Conservation (phyloP, 2,113 vertebrate species). For the Cebidichthys violaceus region DNA sequence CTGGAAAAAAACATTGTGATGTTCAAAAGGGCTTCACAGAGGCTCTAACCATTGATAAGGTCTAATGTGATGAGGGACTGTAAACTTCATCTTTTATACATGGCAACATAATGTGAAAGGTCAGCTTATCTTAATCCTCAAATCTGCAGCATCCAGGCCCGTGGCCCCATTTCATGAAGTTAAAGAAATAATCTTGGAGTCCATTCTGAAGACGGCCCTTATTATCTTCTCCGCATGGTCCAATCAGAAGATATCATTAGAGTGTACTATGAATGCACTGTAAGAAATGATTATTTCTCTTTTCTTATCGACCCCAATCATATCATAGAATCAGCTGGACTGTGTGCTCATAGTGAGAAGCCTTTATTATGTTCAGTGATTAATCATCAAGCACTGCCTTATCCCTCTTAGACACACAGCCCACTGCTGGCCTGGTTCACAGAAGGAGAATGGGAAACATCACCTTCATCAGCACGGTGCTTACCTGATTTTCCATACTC, state of each 20-base stretch:
- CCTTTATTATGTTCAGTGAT: conserved; percentile 80
- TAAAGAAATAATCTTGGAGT: conserved; percentile 81
- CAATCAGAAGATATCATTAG: conserved; percentile 82
- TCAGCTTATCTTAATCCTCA: conserved; percentile 85
- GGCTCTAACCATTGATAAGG: conserved; percentile 80
- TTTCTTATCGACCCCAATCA: conserved; percentile 78
- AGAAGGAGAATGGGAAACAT: conserved; percentile 51
- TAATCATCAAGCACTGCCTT: conserved; percentile 74
- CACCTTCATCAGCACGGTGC: conserved; percentile 59
- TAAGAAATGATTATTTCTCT: conserved; percentile 78
- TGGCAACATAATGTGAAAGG: conserved; percentile 83
- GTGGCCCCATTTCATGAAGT: conserved; percentile 80
- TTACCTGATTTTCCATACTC: conserved; percentile 52
- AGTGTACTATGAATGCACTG: conserved; percentile 75
- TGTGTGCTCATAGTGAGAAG: conserved; percentile 73
- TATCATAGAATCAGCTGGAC: conserved; percentile 80
- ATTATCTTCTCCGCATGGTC: conserved; percentile 75
- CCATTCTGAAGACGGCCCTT: conserved; percentile 77
- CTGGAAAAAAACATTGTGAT: conserved; percentile 76
- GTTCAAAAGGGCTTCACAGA: conserved; percentile 77
- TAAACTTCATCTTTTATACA: conserved; percentile 85
- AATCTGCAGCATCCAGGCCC: conserved; percentile 81
- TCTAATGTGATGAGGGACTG: conserved; percentile 80
- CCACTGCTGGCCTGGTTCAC: conserved; percentile 49
- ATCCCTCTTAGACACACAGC: conserved; percentile 72